Percentiles rank a stretch among this genome's conserved stretches.
These are phyloP conservation scores for Mamestra configurata DNA, from an alignment of 1,140 invertebrate genomes.

Conservation along the genomic window DNA sequence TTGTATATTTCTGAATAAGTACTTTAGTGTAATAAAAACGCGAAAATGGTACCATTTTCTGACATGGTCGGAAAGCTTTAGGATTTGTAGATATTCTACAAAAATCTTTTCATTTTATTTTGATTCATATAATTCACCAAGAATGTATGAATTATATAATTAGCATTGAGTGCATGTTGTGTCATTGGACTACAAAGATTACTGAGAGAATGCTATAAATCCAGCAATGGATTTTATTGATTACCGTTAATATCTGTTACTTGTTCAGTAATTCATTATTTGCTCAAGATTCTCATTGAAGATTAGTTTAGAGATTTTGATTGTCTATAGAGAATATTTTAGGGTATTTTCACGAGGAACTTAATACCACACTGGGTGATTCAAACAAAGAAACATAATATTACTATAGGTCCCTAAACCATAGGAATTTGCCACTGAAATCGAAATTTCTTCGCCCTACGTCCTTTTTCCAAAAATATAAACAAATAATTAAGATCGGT, in stretches of 20 bases:
- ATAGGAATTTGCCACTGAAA: background rate
- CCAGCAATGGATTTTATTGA: too few species aligned
- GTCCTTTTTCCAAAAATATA: background rate
- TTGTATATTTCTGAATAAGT: background rate
- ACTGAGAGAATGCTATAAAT: too few species aligned
- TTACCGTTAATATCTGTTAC: too few species aligned
- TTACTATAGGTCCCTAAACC: constrained; percentile 18
- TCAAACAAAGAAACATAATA: background rate
- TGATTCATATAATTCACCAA: too few species aligned
- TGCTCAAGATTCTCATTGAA: background rate
- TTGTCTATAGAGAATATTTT: too few species aligned
- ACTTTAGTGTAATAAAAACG: background rate
- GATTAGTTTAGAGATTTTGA: background rate
- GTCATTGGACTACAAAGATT: too few species aligned
- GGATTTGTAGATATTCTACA: too few species aligned
- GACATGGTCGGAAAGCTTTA: too few species aligned
- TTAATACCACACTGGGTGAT: background rate
- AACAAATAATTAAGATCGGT: too few species aligned
- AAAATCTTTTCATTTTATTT: too few species aligned
- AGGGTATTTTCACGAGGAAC: background rate
- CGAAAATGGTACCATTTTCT: background rate
- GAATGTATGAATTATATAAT: too few species aligned
- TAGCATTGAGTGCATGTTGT: too few species aligned
- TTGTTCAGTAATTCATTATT: background rate
- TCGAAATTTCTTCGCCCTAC: background rate